Evolutionary conservation across 2,797 vertebrate species (phyloP).

Genomic region (Erithacus rubecula): DNA sequence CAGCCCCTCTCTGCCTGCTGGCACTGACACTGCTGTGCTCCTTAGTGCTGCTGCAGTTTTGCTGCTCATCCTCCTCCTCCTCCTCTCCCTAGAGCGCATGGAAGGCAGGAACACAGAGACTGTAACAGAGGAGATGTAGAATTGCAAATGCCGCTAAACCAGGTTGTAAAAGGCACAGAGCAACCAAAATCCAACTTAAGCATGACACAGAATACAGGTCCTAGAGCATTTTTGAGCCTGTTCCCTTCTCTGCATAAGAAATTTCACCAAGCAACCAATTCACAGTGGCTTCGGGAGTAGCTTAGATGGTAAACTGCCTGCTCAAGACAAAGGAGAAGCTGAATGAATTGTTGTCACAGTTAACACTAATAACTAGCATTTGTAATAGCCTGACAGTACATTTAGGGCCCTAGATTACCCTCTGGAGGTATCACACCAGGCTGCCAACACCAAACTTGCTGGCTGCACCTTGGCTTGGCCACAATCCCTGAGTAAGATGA

Average conservation of each 20-base stretch:
- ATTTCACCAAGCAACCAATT: neutral
- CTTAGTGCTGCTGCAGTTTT: neutral
- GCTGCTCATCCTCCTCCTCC: neutral
- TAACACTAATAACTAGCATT: neutral
- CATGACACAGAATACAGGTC: accelerated
- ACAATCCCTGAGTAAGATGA: neutral
- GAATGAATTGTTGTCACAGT: neutral
- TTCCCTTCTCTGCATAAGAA: neutral
- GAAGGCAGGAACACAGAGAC: neutral
- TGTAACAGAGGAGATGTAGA: neutral
- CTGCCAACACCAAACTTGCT: neutral
- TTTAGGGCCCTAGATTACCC: neutral
- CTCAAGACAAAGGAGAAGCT: neutral
- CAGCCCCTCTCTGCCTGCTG: neutral
- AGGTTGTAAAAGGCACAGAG: neutral
- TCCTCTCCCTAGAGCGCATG: neutral
- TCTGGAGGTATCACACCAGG: neutral
- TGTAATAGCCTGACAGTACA: accelerated
- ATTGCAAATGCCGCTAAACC: neutral
- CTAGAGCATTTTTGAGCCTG: neutral
- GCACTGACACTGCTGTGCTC: neutral
- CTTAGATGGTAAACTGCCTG: neutral
- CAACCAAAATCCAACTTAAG: neutral
- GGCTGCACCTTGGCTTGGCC: neutral
- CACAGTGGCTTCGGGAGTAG: accelerated